Evolutionary conservation across 2,888 invertebrate genomes (phyloP), one percentile per base, ranked within the genome.

Genomic region (Drosophila monieri): DNA sequence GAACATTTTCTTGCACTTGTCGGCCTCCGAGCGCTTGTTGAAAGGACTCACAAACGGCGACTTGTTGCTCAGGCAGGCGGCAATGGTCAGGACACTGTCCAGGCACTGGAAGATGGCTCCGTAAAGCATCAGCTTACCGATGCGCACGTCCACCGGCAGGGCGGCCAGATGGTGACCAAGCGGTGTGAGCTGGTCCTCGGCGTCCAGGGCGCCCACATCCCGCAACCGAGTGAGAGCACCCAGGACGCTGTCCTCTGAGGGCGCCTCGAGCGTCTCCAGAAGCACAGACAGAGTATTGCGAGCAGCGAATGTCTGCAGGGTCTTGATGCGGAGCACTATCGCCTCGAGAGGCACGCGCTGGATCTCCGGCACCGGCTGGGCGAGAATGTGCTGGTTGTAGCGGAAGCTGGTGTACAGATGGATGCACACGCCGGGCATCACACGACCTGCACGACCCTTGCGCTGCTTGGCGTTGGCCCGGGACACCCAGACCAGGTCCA

Each of bases 21-120:
- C 94, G 0, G 96, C 95, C 90, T 95, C 94, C 0, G 94, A 92
- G 90, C 94, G 91, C 80, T 95, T 95, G 15, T 94, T 95, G 86
- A 96, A 95, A 0, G 96, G 96, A 43, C 94, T 93, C 0, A 95
- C 93, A 89, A 97, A 96, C 0, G 96, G 96, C 53, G 94, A 95
- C 89, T 96, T 96, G 87, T 95, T 94, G 78, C 96, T 96, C 39
- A 97, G 92, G 90, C 95, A 95, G 1, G 96, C 96, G 0, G 96
- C 98, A 89, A 99, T 96, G 3, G 98, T 98, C 2, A 98, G 92
- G 0, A 98, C 95, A 0, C 98, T 97, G 92, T 98, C 97, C 32
- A 98, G 93, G 89, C 98, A 98, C 96, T 92, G 92, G 90, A 99
- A 96, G 69, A 98, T 96, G 10, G 98, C 96, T 0, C 98, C 97